Base-by-base conservation (phyloP, 2,797 vertebrate species). In the Harpagifer antarcticus region DNA sequence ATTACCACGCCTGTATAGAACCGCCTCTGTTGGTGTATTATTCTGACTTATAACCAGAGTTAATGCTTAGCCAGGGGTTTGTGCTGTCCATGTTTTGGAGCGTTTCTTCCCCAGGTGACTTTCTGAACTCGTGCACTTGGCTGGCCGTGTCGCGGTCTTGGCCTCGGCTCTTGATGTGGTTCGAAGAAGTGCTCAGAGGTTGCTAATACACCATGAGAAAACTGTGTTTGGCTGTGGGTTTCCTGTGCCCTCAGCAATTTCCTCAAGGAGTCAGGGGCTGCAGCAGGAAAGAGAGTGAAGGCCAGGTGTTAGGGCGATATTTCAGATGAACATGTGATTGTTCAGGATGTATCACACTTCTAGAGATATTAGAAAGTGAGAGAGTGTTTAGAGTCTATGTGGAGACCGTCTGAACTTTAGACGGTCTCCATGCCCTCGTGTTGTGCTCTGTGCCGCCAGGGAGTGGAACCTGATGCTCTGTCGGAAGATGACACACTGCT, bases 231-330 rank as follows among this genome's bases (percentile, higher is more conserved):
- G 78, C 88, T 81, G 87, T 69, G 89, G 90, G 61, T 93, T 92
- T 92, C 84, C 89, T 72, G 69, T 83, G 85, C 83, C 86, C 90
- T 91, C 85, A 92, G 86, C 77, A 72, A 87, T 93, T 92, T 92
- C 89, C 90, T 89, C 69, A 76, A 83, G 75, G 85, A 88, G 72
- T 71, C 78, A 78, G 82, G 68, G 82, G 70, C 78, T 83, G 85
- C 23, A 57, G 82, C 72, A 74, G 77, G 58, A 84, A 78, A 81
- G 71, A 68, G 71, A 68, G 33, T 0, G 9, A 49, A 58, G 78
- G 69, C 23, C 61, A 59, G 53, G 78, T 87, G 83, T 88, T 9
- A 37, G 85, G 83, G 89, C 76, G 74, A 81, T 69, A 67, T 4
- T 84, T 88, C 87, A 88, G 79, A 77, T 81, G 80, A 68, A 74